A percentile compares a stretch with the other conserved stretches of the same genome.
Evolutionary conservation across 2,113 vertebrate species (phyloP).

Genomic region (Cyanistes caeruleus): DNA sequence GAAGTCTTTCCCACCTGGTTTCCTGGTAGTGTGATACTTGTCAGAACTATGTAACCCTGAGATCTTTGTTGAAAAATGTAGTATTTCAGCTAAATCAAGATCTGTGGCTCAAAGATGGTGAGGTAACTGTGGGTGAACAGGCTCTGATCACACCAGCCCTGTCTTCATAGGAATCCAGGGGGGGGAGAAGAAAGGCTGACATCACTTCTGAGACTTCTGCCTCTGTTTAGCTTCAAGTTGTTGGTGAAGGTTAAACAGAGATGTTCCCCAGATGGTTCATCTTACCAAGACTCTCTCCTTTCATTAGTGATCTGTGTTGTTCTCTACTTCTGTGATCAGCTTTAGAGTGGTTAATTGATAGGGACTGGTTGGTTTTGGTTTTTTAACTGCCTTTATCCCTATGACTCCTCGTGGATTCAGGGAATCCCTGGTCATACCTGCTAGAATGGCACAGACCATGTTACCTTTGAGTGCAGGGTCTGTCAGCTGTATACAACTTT

Average conservation of each 20-base stretch:
- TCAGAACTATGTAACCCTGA: neutral
- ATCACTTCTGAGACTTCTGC: slow-evolving; percentile 38
- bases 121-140: slow-evolving; percentile 2
- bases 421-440: neutral
- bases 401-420: neutral
- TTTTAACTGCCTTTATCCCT: neutral
- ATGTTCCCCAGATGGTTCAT: slow-evolving; percentile 55
- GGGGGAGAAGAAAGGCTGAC: neutral
- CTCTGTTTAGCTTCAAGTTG: slow-evolving; percentile 57
- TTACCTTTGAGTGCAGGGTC: neutral
- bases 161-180: neutral
- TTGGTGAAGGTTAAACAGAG: slow-evolving; percentile 45
- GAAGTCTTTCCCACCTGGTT: neutral
- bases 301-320: neutral
- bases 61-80: neutral
- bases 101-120: neutral
- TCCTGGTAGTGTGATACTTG: neutral
- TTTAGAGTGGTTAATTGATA: neutral
- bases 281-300: neutral
- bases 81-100: neutral
- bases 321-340: neutral
- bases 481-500: neutral
- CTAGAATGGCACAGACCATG: neutral
- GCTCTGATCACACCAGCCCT: slow-evolving; percentile 3
- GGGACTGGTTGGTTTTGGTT: neutral